Conservation (phyloP, 64 coral and sea anemone genomes). For the Pocillopora verrucosa region DNA sequence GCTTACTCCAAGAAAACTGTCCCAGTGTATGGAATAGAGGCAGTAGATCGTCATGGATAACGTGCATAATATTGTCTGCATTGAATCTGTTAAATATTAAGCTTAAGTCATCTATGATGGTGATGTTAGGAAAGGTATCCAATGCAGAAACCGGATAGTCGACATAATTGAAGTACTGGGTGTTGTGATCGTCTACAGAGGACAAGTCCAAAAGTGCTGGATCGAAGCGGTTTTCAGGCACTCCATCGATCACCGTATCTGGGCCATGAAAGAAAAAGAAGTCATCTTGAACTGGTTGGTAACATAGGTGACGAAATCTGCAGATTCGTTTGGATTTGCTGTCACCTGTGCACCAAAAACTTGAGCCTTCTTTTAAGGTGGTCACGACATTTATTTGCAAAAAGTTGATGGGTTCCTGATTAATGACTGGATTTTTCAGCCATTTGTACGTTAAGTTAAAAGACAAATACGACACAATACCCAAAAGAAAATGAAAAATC, state of each 20-base stretch:
- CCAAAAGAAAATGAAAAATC: constrained; percentile 10
- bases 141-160: constrained; percentile 69
- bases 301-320: constrained; percentile 86
- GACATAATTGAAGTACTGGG: constrained; percentile 89
- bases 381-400: background rate
- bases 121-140: constrained; percentile 60
- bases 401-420: background rate
- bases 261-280: constrained; percentile 91
- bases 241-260: constrained; percentile 70
- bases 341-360: constrained; percentile 74
- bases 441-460: background rate
- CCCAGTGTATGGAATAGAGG: constrained; percentile 80
- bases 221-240: constrained; percentile 73
- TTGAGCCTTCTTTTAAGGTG: constrained; percentile 54
- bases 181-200: constrained; percentile 86
- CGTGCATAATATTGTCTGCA: constrained; percentile 94
- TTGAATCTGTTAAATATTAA: constrained; percentile 91
- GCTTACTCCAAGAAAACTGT: constrained; percentile 42
- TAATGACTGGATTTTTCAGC: background rate
- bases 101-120: constrained; percentile 57
- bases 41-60: constrained; percentile 92
- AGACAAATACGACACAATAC: background rate
- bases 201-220: constrained; percentile 89
- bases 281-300: constrained; percentile 66
- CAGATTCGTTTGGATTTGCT: constrained; percentile 76